These are phyloP conservation scores for Cotesia glomerata DNA, from an alignment of 1,140 invertebrate species.

Conservation along the genomic window DNA sequence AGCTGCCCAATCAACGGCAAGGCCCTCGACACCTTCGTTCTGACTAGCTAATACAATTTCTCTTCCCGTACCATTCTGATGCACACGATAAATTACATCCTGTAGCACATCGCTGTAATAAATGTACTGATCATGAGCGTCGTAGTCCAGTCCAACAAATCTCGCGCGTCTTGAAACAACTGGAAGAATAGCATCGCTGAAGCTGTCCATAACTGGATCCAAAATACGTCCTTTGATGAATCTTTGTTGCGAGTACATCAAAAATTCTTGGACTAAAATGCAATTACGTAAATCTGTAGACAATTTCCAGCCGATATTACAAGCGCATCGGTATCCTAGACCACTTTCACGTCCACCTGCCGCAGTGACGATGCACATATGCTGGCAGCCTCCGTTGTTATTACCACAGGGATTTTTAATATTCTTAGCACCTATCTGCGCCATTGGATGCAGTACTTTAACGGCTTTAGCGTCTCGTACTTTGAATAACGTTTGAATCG, in stretches of 20 bases:
- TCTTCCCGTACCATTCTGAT: constrained; percentile 84
- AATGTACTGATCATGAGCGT: constrained; percentile 88
- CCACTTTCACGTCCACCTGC: constrained; percentile 75
- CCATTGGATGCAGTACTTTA: constrained; percentile 79
- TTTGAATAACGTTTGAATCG: constrained; percentile 81
- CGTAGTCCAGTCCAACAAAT: constrained; percentile 97
- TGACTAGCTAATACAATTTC: constrained; percentile 95
- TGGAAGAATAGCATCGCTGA: constrained; percentile 92
- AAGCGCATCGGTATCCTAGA: constrained; percentile 91
- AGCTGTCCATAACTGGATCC: constrained; percentile 86
- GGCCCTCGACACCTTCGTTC: constrained; percentile 96
- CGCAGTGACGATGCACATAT: constrained; percentile 93
- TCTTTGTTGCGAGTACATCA: constrained; percentile 96
- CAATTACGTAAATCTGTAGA: constrained; percentile 82
- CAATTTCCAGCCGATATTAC: constrained; percentile 87
- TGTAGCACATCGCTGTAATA: constrained; percentile 98
- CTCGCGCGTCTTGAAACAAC: constrained; percentile 89
- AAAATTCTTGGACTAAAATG: constrained; percentile 85
- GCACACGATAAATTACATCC: constrained; percentile 93
- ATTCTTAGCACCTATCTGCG: constrained; percentile 67
- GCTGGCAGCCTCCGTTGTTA: constrained; percentile 91
- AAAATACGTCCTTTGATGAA: constrained; percentile 95
- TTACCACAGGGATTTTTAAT: constrained; percentile 87
- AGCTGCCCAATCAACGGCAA: constrained; percentile 96
- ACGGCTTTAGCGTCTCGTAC: constrained; percentile 86